A percentile compares a stretch with the other conserved stretches of the same genome.
Evolutionary conservation across 2,888 invertebrate species (phyloP).

Genomic region (Abrostola tripartita): DNA sequence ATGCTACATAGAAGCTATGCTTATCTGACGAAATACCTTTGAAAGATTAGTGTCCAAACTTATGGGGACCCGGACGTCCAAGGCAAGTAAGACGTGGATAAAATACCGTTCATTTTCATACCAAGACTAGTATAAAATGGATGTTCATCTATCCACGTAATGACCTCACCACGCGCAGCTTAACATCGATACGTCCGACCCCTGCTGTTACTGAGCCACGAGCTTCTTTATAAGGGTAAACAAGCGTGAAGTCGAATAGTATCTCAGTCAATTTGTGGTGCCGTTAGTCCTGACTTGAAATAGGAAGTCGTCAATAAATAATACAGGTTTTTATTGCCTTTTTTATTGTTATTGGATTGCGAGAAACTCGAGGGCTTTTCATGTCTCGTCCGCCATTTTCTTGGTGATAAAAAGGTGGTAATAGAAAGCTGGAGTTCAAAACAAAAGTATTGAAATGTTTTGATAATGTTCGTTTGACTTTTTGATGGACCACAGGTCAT

Average conservation of each 20-base stretch:
- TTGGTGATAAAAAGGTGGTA: constrained; percentile 69
- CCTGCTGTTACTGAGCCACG: too few species aligned
- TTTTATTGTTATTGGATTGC: constrained; percentile 85
- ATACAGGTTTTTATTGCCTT: constrained; percentile 76
- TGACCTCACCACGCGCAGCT: background rate
- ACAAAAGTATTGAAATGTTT: constrained; percentile 50
- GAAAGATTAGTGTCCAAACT: too few species aligned
- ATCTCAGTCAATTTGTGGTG: constrained; percentile 45
- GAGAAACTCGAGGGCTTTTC: constrained; percentile 69
- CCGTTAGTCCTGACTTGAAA: constrained; percentile 61
- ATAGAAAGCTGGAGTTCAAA: constrained; percentile 61
- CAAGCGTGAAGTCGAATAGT: constrained; percentile 17
- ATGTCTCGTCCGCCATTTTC: constrained; percentile 67
- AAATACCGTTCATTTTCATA: too few species aligned
- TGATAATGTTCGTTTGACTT: constrained; percentile 5
- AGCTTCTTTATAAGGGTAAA: background rate
- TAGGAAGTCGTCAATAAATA: constrained; percentile 76
- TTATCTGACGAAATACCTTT: too few species aligned
- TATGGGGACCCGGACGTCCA: too few species aligned
- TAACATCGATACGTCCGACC: too few species aligned
- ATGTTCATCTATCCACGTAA: too few species aligned
- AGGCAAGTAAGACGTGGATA: too few species aligned
- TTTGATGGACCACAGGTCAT: background rate
- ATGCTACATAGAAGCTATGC: too few species aligned
- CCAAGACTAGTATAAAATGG: too few species aligned